Evolutionary conservation across 2,888 invertebrate species (phyloP).

Genomic region (Tetranychus truncatus): DNA sequence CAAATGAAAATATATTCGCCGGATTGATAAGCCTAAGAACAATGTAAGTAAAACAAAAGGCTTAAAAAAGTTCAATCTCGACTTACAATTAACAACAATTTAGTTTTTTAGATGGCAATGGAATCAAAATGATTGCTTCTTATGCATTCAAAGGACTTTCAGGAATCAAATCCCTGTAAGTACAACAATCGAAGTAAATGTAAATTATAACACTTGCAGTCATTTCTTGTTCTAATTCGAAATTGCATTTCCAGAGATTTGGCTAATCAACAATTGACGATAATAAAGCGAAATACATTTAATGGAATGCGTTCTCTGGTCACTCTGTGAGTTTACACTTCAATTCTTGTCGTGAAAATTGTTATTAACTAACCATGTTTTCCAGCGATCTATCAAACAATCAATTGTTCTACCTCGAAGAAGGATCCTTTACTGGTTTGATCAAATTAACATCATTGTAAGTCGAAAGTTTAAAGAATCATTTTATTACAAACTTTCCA

Average conservation of each 20-base stretch:
- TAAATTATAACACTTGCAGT: no score
- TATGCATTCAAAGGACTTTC: conserved; percentile 30
- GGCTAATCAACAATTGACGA: not conserved
- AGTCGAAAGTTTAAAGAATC: not conserved
- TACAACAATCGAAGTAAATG: no score
- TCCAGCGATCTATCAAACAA: conserved; percentile 29
- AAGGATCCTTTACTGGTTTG: conserved; percentile 28
- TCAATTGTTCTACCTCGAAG: conserved; percentile 24
- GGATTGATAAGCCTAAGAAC: not conserved
- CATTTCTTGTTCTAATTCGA: not conserved
- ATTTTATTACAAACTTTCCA: no score
- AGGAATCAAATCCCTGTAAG: conserved; percentile 33
- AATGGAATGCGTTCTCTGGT: conserved; percentile 31
- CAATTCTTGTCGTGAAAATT: no score
- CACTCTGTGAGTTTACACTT: conserved; percentile 30
- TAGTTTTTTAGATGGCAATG: conserved; percentile 31
- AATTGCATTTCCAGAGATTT: not conserved
- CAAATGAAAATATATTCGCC: not conserved
- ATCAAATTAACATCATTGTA: conserved; percentile 19
- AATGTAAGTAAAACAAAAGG: not conserved
- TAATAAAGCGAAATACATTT: conserved; percentile 29
- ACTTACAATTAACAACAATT: conserved; percentile 4
- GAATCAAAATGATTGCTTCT: conserved; percentile 29
- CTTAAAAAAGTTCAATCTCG: not conserved
- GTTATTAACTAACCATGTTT: not conserved